phyloP scores from a whole-genome alignment of 2,888 invertebrate species.

The Calameuta filiformis region DNA sequence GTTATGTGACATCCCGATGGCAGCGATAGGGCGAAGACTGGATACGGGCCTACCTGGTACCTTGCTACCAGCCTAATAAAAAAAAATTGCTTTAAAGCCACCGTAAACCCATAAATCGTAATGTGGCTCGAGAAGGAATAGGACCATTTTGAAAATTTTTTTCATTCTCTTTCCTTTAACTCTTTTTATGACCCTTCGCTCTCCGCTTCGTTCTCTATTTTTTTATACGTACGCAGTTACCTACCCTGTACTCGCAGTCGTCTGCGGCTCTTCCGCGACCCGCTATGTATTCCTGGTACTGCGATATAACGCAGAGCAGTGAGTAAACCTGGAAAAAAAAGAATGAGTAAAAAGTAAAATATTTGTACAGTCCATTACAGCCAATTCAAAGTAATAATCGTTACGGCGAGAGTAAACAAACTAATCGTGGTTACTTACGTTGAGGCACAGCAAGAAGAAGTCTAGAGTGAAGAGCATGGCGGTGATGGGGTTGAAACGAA shows the following conservation, averaged over 20 bases:
- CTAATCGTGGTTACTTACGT: constrained; percentile 72
- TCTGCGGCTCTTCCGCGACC: constrained; percentile 79
- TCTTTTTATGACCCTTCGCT: constrained; percentile 6
- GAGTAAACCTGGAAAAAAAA: constrained; percentile 76
- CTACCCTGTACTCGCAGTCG: constrained; percentile 72
- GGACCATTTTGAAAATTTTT: constrained; percentile 17
- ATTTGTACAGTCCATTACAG: too few species aligned
- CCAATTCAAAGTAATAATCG: too few species aligned
- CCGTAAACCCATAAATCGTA: too few species aligned
- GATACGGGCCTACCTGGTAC: too few species aligned
- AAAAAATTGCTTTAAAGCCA: too few species aligned
- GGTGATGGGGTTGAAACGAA: constrained; percentile 79
- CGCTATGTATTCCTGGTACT: constrained; percentile 83
- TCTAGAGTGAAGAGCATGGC: constrained; percentile 82
- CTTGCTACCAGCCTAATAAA: too few species aligned
- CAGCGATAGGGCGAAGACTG: too few species aligned
- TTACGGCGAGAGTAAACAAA: not conserved
- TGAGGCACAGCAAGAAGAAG: constrained; percentile 80
- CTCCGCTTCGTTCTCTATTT: not conserved
- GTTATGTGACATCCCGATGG: too few species aligned
- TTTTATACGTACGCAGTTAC: constrained; percentile 30
- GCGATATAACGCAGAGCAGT: constrained; percentile 85
- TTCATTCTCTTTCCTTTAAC: constrained; percentile 28
- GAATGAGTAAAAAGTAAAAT: constrained; percentile 9
- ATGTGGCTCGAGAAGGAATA: too few species aligned